These are phyloP conservation scores for Phacellophora camtschatica DNA, from an alignment of 30 jellyfish, hydroid and myxozoan genomes.

Conservation along the genomic window DNA sequence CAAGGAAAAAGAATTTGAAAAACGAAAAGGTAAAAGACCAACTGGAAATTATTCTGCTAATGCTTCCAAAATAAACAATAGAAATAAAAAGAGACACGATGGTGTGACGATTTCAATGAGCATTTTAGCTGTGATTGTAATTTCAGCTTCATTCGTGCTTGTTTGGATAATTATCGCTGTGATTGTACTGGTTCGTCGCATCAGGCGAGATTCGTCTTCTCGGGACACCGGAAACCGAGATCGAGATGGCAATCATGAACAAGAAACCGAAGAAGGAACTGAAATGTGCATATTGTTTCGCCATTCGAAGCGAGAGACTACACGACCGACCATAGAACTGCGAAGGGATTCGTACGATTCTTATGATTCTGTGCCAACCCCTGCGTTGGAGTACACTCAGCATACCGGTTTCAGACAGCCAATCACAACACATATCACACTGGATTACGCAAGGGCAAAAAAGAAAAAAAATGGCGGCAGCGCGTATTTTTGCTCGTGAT, in stretches of 20 bases:
- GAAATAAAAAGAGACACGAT: slow-evolving; percentile 24
- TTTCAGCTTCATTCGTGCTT: slow-evolving; percentile 90
- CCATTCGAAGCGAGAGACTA: slow-evolving; percentile 47
- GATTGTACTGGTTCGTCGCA: slow-evolving; percentile 84
- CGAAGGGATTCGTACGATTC: slow-evolving; percentile 83
- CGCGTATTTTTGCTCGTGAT: slow-evolving; percentile 77
- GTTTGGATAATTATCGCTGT: slow-evolving; percentile 94
- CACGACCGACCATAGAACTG: slow-evolving; percentile 91
- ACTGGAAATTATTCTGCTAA: slow-evolving; percentile 26
- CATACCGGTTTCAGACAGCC: slow-evolving; percentile 88
- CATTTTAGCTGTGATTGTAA: slow-evolving; percentile 85
- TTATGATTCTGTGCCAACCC: slow-evolving; percentile 86
- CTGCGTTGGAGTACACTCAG: slow-evolving; percentile 81
- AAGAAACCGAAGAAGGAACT: slow-evolving; percentile 75
- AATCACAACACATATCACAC: slow-evolving; percentile 89
- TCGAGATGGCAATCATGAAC: slow-evolving; percentile 36
- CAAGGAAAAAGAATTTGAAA: slow-evolving; percentile 2
- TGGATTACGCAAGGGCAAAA: slow-evolving; percentile 82
- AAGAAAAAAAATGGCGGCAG: slow-evolving; percentile 62
- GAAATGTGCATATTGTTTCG: slow-evolving; percentile 97
- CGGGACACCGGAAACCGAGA: slow-evolving; percentile 18
- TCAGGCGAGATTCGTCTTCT: slow-evolving; percentile 56
- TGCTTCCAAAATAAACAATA: background rate
- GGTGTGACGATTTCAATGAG: slow-evolving; percentile 95
- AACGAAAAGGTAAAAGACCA: slow-evolving; percentile 47